Evolutionary conservation across 1,140 invertebrate species (phyloP).

Genomic region (Camponotus floridanus): DNA sequence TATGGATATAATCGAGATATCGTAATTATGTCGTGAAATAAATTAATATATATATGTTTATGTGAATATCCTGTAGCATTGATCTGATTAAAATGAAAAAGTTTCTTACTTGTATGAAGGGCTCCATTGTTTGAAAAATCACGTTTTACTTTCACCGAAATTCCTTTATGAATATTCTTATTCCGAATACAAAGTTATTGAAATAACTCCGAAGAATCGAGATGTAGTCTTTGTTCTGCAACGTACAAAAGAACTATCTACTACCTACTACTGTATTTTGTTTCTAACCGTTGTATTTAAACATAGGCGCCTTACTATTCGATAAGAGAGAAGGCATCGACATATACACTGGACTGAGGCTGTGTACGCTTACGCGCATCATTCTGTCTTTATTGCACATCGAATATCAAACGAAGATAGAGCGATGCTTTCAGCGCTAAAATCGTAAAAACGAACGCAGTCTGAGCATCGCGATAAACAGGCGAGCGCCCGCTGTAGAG

Average conservation of each 20-base stretch:
- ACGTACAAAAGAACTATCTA: not conserved
- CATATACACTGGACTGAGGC: no score
- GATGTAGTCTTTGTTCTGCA: not conserved
- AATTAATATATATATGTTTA: not conserved
- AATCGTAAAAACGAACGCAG: no score
- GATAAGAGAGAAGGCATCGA: slow-evolving; percentile 10
- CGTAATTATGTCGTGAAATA: not conserved
- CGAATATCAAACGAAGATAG: no score
- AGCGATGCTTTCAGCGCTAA: no score
- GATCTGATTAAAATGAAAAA: not conserved
- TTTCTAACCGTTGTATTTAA: slow-evolving; percentile 79
- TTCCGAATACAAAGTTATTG: no score
- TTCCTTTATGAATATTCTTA: not conserved
- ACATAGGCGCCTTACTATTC: slow-evolving; percentile 71
- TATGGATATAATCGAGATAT: not conserved
- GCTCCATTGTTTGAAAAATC: slow-evolving; percentile 73
- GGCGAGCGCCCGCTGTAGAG: no score
- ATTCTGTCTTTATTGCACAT: no score
- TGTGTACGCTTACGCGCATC: no score
- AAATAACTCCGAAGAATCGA: no score
- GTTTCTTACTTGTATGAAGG: slow-evolving; percentile 79
- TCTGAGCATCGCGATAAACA: no score
- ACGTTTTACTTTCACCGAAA: slow-evolving; percentile 9
- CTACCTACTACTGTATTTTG: slow-evolving; percentile 3
- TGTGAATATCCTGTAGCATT: not conserved